Evolutionary conservation across 1,140 invertebrate genomes (phyloP), one percentile per base, ranked within the genome.

Genomic region (Trichogramma pretiosum): DNA sequence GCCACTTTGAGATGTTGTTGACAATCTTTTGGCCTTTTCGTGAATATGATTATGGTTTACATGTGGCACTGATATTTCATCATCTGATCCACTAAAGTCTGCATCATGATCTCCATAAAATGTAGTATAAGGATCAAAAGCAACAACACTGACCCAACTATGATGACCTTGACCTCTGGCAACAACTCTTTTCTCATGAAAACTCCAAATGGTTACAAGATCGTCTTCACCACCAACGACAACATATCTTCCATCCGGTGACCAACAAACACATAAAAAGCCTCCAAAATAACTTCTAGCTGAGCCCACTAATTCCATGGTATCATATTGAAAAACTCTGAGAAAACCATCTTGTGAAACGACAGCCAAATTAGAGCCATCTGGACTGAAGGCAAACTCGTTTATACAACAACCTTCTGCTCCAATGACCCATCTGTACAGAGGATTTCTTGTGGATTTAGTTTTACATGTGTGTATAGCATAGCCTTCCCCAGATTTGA

Each of bases 201-300:
- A 84, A 38, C 89, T 94, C 87, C 91, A 99, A n/a, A 99, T 87
- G 8, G 95, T 98, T 5, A 99, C 87, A 30, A 99, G 74, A 72
- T 99, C 96, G 74, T 99, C 97, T 73, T 99, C 95, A 18, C 97
- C 97, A 4, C 96, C 96, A 2, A 92, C 90, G 2, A 94, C 94
- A 30, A 98, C 85, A 61, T 94, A 93, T 60, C 87, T 87, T 8
- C 91, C 86, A 73, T 98, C 95, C 0, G 93, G 93, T 14, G 93
- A 95, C 97, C 97, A 99, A 63, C 92, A 92, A 13, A 98, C 90
- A 68, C 95, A 98, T 13, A 89, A 64, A 60, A 90, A 84, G 19
- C 95, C 95, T 41, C 96, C 96, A 73, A 99, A 99, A 68, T 98
- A 98, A 58, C 92, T 95, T 56, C 93, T 79, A 50, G 86, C 90